Evolutionary conservation across 1,140 invertebrate genomes (phyloP), one percentile per base, ranked within the genome.

Genomic region (Hesperophylax magnus): DNA sequence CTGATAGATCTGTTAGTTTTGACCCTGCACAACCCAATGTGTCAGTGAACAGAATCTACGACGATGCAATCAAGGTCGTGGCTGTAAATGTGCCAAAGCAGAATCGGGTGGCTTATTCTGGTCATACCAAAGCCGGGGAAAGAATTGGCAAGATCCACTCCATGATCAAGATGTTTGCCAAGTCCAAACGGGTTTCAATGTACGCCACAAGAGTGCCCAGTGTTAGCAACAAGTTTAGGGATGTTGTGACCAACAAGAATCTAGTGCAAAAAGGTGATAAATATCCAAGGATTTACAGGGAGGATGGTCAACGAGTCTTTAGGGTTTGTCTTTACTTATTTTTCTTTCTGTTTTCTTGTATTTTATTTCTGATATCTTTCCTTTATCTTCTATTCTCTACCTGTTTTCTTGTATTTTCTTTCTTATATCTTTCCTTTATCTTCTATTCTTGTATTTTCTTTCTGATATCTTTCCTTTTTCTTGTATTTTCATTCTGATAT

Each of bases 301-400:
- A 17, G 17, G 83, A 84, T 63, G 83, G 83, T 11, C 78, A 84
- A 58, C 53, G 83, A 65, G 83, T 84, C 58, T 84, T 34, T 53
- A 79, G 83, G 83, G 83, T 84, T 84, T 69, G 83, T 82, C 67
- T 47, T 14, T n/a, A n/a, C n/a, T n/a, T n/a, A n/a, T 47, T n/a
- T 47, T 3, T 9, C 7, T 5, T 8, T 39, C 7, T 39, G 3
- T 8, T 7, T 39, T 39, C 3, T 39, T 1, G 3, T 39, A 3
- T 9, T 6, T 9, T 39, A 6, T 39, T 8, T 39, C 1, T 6
- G 3, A 1, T 39, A 1, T 39, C 34, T 39, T 3, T 39, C 7
- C 1, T 6, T 8, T 39, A 4, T 39, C 9, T 1, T 8, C 1
- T 39, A 6, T 39, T 8, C 7, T 47, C 39, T 47, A 9, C 14